Percentiles rank a stretch among this genome's conserved stretches.
These are phyloP conservation scores for Coleophora flavipennella DNA, from an alignment of 2,888 invertebrate genomes.

Conservation along the genomic window DNA sequence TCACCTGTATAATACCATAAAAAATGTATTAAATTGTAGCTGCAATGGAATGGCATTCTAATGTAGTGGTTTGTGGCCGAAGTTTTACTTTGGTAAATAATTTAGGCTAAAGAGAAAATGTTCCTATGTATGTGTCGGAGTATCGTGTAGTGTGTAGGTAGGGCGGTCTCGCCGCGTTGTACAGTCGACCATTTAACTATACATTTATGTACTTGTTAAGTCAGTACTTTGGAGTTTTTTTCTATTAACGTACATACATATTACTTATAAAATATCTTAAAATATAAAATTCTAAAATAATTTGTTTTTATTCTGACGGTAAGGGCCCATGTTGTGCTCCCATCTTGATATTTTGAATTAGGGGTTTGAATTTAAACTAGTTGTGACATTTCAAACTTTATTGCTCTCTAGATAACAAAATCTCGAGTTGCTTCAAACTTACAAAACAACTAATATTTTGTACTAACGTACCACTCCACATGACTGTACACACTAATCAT, in stretches of 20 bases:
- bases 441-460: constrained; percentile 53
- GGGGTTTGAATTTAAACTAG: too few relatives aligned
- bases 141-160: constrained; percentile 18
- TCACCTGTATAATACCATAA: too few relatives aligned
- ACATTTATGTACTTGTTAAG: constrained; percentile 47
- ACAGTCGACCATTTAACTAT: neutral
- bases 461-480: constrained; percentile 61
- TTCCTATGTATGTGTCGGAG: constrained; percentile 65
- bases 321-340: too few relatives aligned
- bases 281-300: constrained; percentile 45
- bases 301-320: neutral
- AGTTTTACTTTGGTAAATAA: too few relatives aligned
- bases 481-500: constrained; percentile 37
- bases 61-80: too few relatives aligned
- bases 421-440: constrained; percentile 43
- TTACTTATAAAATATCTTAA: constrained; percentile 35
- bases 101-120: constrained; percentile 59
- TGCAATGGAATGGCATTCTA: too few relatives aligned
- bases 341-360: too few relatives aligned
- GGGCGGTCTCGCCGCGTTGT: neutral
- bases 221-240: constrained; percentile 55
- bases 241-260: constrained; percentile 59
- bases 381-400: constrained; percentile 30
- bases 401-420: constrained; percentile 53
- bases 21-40: too few relatives aligned